phyloP scores from a whole-genome alignment of 2,113 vertebrate genomes.

The Chamaea fasciata region DNA sequence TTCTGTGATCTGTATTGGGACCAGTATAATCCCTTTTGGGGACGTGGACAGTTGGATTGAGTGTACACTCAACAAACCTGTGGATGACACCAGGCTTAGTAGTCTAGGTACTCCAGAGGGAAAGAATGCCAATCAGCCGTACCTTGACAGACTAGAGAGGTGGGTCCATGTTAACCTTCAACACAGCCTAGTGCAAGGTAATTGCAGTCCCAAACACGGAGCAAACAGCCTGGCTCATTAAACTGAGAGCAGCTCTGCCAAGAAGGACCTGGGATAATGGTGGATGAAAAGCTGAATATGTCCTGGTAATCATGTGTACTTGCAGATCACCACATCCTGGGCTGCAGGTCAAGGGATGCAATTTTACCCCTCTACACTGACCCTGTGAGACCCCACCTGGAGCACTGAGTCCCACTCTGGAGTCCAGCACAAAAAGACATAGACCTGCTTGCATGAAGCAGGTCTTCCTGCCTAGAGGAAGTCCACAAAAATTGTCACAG shows the following conservation, averaged over 20 bases:
- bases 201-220: neutral
- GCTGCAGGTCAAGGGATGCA: neutral
- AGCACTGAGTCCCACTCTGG: neutral
- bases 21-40: neutral
- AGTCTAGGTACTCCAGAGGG: neutral
- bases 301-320: neutral
- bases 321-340: neutral
- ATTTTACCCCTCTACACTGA: neutral
- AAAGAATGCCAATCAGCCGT: neutral
- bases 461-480: neutral
- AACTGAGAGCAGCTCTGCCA: neutral
- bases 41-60: neutral
- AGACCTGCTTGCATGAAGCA: neutral
- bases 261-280: neutral
- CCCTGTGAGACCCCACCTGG: neutral
- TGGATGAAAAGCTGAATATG: neutral
- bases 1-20: fast-evolving
- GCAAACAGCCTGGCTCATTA: neutral
- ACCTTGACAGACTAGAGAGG: neutral
- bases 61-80: neutral
- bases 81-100: neutral
- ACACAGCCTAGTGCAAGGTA: neutral
- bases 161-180: neutral
- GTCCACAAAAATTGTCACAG: neutral
- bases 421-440: neutral